Conservation (phyloP, 2,888 invertebrate species). For the Oscheius onirici region DNA sequence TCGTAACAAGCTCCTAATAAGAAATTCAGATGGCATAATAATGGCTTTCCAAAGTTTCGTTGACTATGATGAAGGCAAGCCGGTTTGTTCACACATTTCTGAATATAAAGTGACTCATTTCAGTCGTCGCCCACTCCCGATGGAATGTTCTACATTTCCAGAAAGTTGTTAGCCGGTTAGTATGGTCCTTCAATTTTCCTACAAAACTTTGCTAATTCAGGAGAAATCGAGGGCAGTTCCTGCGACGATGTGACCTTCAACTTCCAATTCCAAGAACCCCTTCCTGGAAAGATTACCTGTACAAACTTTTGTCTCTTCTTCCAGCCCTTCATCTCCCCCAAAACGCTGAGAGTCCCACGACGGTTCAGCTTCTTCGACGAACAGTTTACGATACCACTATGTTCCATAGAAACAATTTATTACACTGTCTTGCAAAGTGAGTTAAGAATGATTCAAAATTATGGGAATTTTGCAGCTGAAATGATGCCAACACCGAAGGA, state of each 20-base stretch:
- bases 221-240: constrained; percentile 80
- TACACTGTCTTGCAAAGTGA: constrained; percentile 25
- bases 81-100: neutral
- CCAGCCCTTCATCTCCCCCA: constrained; percentile 27
- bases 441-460: neutral
- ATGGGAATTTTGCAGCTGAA: constrained; percentile 33
- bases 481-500: constrained; percentile 21
- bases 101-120: neutral
- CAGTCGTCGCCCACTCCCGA: constrained; percentile 17
- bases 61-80: constrained; percentile 16
- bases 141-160: constrained; percentile 1
- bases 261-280: constrained; percentile 49
- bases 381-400: constrained; percentile 33
- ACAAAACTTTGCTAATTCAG: constrained; percentile 36
- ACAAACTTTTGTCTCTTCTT: constrained; percentile 86
- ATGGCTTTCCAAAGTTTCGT: constrained; percentile 28
- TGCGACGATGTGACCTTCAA: constrained; percentile 77
- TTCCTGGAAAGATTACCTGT: constrained; percentile 82
- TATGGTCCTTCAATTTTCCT: neutral
- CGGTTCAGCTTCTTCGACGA: constrained; percentile 50
- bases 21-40: neutral
- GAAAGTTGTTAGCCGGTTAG: constrained; percentile 6
- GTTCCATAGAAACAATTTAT: constrained; percentile 31
- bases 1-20: neutral
- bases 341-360: constrained; percentile 38